Evolutionary conservation across 1,140 invertebrate species (phyloP).

Genomic region (Solenopsis fugax): DNA sequence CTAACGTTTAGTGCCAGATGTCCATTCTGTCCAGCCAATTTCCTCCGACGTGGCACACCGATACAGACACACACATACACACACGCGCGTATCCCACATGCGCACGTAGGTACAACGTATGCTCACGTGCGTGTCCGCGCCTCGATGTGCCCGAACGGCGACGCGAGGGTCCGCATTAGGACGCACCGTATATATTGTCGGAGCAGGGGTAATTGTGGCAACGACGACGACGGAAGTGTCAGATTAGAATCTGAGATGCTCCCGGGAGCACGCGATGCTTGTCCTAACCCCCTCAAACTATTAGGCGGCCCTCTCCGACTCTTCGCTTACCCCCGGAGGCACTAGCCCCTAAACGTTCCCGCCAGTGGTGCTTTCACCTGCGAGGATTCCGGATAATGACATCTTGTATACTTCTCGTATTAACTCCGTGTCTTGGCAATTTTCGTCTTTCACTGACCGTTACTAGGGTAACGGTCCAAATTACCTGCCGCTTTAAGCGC

Average conservation of each 20-base stretch:
- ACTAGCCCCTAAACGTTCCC: slow-evolving; percentile 67
- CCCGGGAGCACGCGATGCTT: slow-evolving; percentile 80
- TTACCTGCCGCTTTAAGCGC: too few species aligned
- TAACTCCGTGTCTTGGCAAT: neutral
- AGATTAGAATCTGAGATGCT: slow-evolving; percentile 85
- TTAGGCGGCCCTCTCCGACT: slow-evolving; percentile 64
- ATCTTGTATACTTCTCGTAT: neutral
- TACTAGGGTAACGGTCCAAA: neutral
- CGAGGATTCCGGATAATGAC: slow-evolving; percentile 16
- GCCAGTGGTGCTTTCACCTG: slow-evolving; percentile 69
- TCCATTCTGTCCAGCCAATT: slow-evolving; percentile 74
- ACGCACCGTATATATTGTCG: slow-evolving; percentile 65
- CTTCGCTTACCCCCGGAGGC: slow-evolving; percentile 37
- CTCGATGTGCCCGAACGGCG: slow-evolving; percentile 30
- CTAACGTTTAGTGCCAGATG: slow-evolving; percentile 82
- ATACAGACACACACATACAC: neutral
- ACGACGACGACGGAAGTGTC: slow-evolving; percentile 82
- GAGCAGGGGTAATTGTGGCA: slow-evolving; percentile 79
- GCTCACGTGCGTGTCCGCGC: slow-evolving; percentile 46
- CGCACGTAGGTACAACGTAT: neutral
- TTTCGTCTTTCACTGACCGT: neutral
- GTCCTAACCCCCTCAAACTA: slow-evolving; percentile 75
- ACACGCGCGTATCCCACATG: slow-evolving; percentile 10
- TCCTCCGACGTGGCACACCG: slow-evolving; percentile 54
- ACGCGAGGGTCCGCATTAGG: slow-evolving; percentile 72